These are phyloP conservation scores for Phalera bucephala DNA, from an alignment of 2,888 invertebrate species.

Conservation along the genomic window DNA sequence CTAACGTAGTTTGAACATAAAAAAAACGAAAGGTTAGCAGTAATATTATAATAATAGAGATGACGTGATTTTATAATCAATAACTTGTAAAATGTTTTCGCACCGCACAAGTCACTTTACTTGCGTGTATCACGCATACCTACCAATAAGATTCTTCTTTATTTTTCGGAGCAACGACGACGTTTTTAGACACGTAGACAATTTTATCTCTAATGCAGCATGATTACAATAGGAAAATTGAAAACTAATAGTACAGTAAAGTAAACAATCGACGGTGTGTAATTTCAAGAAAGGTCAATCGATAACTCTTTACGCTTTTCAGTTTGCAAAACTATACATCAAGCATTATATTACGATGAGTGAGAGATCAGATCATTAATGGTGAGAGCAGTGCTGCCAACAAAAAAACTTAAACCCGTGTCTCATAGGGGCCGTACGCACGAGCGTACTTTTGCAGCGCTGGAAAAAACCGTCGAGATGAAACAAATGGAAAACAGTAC, in stretches of 20 bases:
- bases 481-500: too few species aligned
- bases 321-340: too few species aligned
- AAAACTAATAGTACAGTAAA: too few species aligned
- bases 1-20: not conserved
- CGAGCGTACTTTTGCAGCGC: too few species aligned
- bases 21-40: not conserved
- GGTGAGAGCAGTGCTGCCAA: too few species aligned
- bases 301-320: conserved; percentile 29
- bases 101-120: conserved; percentile 3
- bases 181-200: conserved; percentile 20
- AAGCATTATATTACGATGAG: too few species aligned
- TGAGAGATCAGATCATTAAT: too few species aligned
- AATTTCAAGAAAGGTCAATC: conserved; percentile 29
- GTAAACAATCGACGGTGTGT: conserved; percentile 28
- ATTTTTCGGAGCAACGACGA: conserved; percentile 5
- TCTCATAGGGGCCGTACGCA: too few species aligned
- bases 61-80: conserved; percentile 17
- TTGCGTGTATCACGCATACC: not conserved
- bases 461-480: too few species aligned
- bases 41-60: conserved; percentile 12
- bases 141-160: conserved; percentile 14
- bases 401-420: too few species aligned
- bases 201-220: conserved; percentile 7
- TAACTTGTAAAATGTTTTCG: conserved; percentile 2
- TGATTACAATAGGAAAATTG: conserved; percentile 8